phyloP scores from a whole-genome alignment of 2,113 vertebrate genomes.

The Lucifuga dentata region DNA sequence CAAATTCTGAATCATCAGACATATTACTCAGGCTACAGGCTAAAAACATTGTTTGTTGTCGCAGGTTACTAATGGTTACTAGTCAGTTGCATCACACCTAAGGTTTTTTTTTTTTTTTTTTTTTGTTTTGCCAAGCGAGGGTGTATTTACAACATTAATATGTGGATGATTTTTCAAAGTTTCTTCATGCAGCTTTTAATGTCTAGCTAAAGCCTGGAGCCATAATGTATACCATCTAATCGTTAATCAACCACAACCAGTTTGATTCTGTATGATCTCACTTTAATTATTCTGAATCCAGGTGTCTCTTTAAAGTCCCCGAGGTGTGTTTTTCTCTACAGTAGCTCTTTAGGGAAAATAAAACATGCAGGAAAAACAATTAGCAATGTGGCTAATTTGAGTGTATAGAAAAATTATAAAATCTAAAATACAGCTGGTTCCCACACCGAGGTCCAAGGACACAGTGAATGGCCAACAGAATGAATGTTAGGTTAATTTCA shows the following conservation, averaged over 20 bases:
- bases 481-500: neutral
- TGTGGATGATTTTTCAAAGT: conserved; percentile 23
- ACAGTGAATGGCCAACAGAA: neutral
- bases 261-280: neutral
- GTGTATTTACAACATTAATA: conserved; percentile 42
- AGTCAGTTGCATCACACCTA: conserved; percentile 51
- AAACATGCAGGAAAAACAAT: no score
- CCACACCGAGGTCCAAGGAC: neutral
- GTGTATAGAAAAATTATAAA: conserved; percentile 10
- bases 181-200: no score
- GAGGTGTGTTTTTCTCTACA: no score
- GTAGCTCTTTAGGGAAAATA: no score
- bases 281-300: neutral
- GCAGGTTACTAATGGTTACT: conserved; percentile 66
- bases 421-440: neutral
- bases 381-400: conserved; percentile 1
- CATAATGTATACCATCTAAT: conserved; percentile 11
- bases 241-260: conserved; percentile 15
- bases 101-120: no score
- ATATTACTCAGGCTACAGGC: conserved; percentile 67
- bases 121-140: conserved; percentile 41
- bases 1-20: conserved; percentile 46
- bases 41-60: conserved; percentile 70
- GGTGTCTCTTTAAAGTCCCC: neutral
- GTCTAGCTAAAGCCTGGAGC: neutral